phyloP scores from a whole-genome alignment of 2,113 vertebrate species.

The Nyctibius bracteatus region DNA sequence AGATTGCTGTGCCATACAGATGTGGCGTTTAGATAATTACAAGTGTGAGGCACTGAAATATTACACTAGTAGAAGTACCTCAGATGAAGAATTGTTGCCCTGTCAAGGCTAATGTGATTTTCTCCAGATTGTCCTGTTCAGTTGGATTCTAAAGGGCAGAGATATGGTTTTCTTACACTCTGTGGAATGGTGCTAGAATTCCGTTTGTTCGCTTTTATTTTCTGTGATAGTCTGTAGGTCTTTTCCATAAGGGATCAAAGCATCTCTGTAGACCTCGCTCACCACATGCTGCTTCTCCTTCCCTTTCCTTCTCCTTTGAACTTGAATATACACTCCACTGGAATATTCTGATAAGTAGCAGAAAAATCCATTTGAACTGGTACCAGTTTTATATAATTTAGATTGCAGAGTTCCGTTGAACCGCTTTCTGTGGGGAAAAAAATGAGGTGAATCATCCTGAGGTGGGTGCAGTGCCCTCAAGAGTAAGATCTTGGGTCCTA shows the following conservation, averaged over 20 bases:
- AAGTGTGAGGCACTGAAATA: not conserved
- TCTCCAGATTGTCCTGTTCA: not conserved
- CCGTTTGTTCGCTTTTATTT: not conserved
- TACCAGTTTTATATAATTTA: not conserved
- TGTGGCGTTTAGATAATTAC: not conserved
- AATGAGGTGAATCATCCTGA: not conserved
- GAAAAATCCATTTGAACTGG: not conserved
- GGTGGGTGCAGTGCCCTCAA: not conserved
- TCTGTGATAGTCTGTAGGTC: not conserved
- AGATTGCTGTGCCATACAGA: not conserved
- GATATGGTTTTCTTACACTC: not conserved
- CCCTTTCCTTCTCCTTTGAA: not conserved
- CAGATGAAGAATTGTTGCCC: slow-evolving; percentile 2
- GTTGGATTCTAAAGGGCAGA: not conserved
- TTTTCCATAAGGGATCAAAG: not conserved
- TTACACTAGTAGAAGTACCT: not conserved
- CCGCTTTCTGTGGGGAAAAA: not conserved
- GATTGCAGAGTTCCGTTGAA: not conserved
- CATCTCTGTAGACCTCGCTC: not conserved
- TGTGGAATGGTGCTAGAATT: not conserved
- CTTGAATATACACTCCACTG: not conserved
- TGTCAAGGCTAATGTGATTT: slow-evolving; percentile 12
- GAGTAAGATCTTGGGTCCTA: not conserved
- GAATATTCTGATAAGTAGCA: not conserved
- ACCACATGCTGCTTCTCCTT: not conserved